Conservation (phyloP, 30 jellyfish, hydroid and myxozoan species). For the Pelagia noctiluca region DNA sequence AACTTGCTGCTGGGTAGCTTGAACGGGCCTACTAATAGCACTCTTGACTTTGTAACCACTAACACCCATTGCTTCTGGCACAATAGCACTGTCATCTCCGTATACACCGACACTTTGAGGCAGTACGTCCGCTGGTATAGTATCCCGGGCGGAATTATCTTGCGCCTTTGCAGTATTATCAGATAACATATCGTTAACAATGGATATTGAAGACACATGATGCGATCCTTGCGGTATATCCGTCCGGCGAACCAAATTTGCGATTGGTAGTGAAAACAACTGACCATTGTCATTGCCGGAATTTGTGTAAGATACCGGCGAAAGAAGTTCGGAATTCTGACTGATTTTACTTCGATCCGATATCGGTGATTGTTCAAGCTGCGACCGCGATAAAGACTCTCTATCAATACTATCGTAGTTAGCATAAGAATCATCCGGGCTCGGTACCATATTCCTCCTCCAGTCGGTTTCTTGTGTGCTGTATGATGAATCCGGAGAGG, state of each 20-base stretch:
- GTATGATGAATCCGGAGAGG: constrained; percentile 61
- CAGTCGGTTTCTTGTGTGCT: constrained; percentile 73
- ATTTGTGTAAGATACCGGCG: no score
- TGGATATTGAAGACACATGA: constrained; percentile 57
- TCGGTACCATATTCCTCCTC: constrained; percentile 61
- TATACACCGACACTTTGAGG: neutral
- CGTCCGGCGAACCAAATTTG: constrained; percentile 61
- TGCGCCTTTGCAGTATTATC: constrained; percentile 21
- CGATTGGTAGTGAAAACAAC: constrained; percentile 62
- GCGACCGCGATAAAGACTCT: constrained; percentile 35
- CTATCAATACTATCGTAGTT: constrained; percentile 30
- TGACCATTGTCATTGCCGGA: constrained; percentile 10
- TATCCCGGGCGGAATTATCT: constrained; percentile 49
- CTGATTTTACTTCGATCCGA: constrained; percentile 9
- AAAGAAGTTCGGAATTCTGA: no score
- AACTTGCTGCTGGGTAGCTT: no score
- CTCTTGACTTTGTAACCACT: no score
- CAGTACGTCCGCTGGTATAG: constrained; percentile 10
- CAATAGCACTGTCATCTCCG: neutral
- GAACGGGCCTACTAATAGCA: no score
- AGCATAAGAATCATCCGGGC: constrained; percentile 28
- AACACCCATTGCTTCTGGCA: neutral
- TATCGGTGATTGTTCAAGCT: constrained; percentile 26
- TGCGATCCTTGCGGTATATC: constrained; percentile 62
- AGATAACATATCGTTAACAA: constrained; percentile 62